phyloP scores from a whole-genome alignment of 2,888 invertebrate genomes.

The Eumacrocentrus americanus region DNA sequence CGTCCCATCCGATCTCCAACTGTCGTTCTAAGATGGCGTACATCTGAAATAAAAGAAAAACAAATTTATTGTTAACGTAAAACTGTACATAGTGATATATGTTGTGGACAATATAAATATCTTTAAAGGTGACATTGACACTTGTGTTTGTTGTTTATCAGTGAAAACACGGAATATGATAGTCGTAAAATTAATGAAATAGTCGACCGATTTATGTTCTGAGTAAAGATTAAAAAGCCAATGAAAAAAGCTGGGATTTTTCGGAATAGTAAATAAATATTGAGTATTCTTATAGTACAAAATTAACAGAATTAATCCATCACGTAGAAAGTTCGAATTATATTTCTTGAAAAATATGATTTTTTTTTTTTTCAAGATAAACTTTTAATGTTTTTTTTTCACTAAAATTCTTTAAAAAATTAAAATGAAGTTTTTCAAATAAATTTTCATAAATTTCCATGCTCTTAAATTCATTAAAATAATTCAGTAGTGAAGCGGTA shows the following conservation, averaged over 20 bases:
- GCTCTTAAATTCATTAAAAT: too few species aligned
- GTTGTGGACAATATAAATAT: background rate
- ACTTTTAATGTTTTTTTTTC: too few species aligned
- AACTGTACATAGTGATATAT: background rate
- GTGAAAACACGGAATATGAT: background rate
- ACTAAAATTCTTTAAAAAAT: background rate
- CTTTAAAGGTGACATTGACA: background rate
- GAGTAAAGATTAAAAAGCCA: background rate
- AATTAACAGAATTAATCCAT: too few species aligned
- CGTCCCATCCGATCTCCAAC: background rate
- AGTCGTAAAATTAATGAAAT: conserved; percentile 9
- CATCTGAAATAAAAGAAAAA: background rate
- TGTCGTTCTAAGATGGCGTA: background rate
- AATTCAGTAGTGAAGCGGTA: too few species aligned
- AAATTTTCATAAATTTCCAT: background rate
- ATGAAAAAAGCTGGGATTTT: background rate
- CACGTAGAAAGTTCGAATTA: too few species aligned
- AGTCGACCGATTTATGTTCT: background rate
- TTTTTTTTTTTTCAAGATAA: too few species aligned
- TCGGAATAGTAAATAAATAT: background rate
- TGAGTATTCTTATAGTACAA: too few species aligned
- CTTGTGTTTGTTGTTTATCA: background rate
- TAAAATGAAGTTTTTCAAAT: background rate
- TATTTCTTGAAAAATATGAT: too few species aligned
- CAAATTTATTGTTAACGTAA: background rate